Conservation (phyloP, 2,797 vertebrate species). For the Ateles fusciceps region DNA sequence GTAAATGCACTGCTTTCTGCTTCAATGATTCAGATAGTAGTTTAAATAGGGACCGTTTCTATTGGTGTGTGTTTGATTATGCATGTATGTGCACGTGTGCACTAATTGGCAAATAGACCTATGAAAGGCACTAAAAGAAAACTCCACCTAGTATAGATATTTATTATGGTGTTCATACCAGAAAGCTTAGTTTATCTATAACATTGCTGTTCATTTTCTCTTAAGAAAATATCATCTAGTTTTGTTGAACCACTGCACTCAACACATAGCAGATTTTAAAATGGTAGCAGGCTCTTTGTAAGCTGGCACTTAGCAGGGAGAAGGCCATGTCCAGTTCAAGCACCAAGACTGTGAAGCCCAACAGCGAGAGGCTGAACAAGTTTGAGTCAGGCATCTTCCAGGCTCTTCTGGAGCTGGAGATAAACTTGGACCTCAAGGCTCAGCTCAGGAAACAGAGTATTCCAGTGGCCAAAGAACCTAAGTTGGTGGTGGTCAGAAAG, state of each 20-base stretch:
- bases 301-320: background rate
- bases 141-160: background rate
- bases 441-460: background rate
- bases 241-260: background rate
- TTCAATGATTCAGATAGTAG: background rate
- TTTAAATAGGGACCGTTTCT: background rate
- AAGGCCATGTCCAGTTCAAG: background rate
- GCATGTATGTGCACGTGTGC: background rate
- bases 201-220: background rate
- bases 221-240: background rate
- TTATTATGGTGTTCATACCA: background rate
- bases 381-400: background rate
- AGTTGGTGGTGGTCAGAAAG: background rate
- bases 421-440: background rate
- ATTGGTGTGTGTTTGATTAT: background rate
- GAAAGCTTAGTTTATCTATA: background rate
- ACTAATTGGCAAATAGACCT: background rate
- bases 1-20: background rate
- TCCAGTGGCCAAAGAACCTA: background rate
- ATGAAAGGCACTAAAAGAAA: background rate
- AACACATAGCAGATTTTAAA: background rate
- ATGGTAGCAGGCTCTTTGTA: background rate
- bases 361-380: background rate
- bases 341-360: background rate
- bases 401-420: background rate